Evolutionary conservation across 2,888 invertebrate genomes (phyloP), one percentile per base, ranked within the genome.

Genomic region (Diaperis boleti): DNA sequence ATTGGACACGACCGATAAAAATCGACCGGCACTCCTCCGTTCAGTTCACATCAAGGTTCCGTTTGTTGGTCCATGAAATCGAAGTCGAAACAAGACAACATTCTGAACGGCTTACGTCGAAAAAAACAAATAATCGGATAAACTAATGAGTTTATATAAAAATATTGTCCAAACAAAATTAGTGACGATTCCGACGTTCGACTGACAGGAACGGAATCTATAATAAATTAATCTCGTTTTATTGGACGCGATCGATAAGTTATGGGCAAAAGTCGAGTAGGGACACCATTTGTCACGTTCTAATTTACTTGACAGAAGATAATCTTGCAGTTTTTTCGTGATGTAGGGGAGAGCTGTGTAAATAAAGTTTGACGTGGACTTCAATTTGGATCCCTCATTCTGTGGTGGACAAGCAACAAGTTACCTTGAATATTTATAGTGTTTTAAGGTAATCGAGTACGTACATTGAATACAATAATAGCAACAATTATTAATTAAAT

Each of bases 81-180:
- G 22, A 29, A 37, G 41, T 52, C 33, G 44, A 52, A 59, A 26
- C 31, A 41, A 29, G 20, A 47, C 37, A 14, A 57, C 45, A 57
- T 57, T 57, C 50, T 41, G 42, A 42, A 4, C 50, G 35, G 60
- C 20, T 60, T 60, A 60, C 22, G 56, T 50, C n/a, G 10, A 42
- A 42, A 57, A 42, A 62, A 49, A 62, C 18, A 54, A 61, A 65
- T 74, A 77, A 78, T 74, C 77, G 72, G 76, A 76, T 78, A 74
- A 73, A 70, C 74, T 77, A 78, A 78, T 76, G 75, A 76, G 75
- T 74, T 74, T 73, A 75, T 72, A 77, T 72, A 74, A 70, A 74
- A 74, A 73, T 72, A 73, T 75, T 76, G 75, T 76, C 74, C 69
- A 74, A 76, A 76, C 73, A 74, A 71, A 74, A 72, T 75, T 68